Percentiles rank a stretch among this genome's conserved stretches.
Evolutionary conservation across 1,140 invertebrate species (phyloP).

Genomic region (Pemphigus obesinymphae): DNA sequence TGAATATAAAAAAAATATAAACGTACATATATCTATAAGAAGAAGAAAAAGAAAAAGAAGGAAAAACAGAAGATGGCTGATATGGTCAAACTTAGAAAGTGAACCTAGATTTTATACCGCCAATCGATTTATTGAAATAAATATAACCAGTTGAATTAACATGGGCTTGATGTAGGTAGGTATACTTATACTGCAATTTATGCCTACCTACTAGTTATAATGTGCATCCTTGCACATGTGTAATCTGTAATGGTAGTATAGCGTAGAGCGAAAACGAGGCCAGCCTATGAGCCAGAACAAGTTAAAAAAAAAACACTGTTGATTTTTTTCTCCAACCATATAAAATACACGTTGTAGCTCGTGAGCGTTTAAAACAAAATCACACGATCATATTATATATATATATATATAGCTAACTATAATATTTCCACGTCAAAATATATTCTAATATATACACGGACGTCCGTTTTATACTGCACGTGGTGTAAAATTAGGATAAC

Average conservation of each 20-base stretch:
- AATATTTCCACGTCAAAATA: not conserved
- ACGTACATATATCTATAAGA: too few relatives aligned
- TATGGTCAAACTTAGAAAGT: constrained; percentile 18
- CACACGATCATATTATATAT: not conserved
- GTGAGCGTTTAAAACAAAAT: not conserved
- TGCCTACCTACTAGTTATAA: constrained; percentile 4
- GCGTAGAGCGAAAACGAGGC: not conserved
- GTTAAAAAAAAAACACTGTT: constrained; percentile 19
- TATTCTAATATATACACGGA: not conserved
- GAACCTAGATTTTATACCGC: constrained; percentile 3
- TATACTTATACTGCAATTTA: too few relatives aligned
- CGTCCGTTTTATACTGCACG: not conserved
- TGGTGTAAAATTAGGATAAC: constrained; percentile 2
- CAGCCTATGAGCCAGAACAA: not conserved
- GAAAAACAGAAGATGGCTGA: not conserved
- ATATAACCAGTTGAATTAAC: constrained; percentile 31
- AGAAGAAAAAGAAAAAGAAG: not conserved
- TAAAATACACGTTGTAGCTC: too few relatives aligned
- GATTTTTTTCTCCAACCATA: not conserved
- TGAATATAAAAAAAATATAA: too few relatives aligned
- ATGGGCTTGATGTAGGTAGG: not conserved
- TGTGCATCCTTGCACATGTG: constrained; percentile 19
- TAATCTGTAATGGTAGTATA: constrained; percentile 17
- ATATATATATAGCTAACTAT: too few relatives aligned
- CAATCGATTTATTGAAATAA: constrained; percentile 12